Evolutionary conservation across 2,113 vertebrate species (phyloP).

Genomic region (Conger conger): DNA sequence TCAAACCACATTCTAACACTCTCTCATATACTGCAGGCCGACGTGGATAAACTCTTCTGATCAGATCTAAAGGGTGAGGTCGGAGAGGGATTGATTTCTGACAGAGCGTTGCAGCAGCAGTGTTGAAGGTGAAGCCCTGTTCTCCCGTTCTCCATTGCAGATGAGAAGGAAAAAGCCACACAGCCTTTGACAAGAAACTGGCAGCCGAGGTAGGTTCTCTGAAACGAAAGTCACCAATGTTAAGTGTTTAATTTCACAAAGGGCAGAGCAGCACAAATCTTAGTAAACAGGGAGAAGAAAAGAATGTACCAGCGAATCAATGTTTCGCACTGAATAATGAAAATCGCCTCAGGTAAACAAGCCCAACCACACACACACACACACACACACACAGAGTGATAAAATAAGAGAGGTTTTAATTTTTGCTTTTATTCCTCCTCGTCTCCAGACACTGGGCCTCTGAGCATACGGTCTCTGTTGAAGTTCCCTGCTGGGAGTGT

Average conservation of each 20-base stretch:
- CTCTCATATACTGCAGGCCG: too few relatives aligned
- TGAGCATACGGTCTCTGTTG: constrained; percentile 32
- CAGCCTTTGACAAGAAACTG: too few relatives aligned
- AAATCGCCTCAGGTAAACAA: constrained; percentile 33
- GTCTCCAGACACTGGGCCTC: constrained; percentile 51
- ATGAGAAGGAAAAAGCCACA: too few relatives aligned
- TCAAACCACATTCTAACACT: too few relatives aligned
- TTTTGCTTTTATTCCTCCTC: constrained; percentile 53
- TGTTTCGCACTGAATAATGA: constrained; percentile 12
- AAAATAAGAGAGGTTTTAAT: constrained; percentile 60
- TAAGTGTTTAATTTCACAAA: constrained; percentile 1
- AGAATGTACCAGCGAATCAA: not conserved
- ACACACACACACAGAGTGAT: constrained; percentile 14
- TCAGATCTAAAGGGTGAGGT: too few relatives aligned
- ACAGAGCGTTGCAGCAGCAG: too few relatives aligned
- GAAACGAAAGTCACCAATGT: too few relatives aligned
- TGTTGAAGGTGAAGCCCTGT: too few relatives aligned
- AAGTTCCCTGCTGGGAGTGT: constrained; percentile 59
- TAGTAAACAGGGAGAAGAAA: constrained; percentile 10
- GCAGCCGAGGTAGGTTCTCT: too few relatives aligned
- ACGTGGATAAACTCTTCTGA: too few relatives aligned
- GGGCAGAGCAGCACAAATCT: not conserved
- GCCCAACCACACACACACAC: not conserved
- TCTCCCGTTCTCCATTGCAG: too few relatives aligned
- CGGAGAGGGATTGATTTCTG: too few relatives aligned